phyloP scores from a whole-genome alignment of 2,113 vertebrate species.

The Pipra filicauda region DNA sequence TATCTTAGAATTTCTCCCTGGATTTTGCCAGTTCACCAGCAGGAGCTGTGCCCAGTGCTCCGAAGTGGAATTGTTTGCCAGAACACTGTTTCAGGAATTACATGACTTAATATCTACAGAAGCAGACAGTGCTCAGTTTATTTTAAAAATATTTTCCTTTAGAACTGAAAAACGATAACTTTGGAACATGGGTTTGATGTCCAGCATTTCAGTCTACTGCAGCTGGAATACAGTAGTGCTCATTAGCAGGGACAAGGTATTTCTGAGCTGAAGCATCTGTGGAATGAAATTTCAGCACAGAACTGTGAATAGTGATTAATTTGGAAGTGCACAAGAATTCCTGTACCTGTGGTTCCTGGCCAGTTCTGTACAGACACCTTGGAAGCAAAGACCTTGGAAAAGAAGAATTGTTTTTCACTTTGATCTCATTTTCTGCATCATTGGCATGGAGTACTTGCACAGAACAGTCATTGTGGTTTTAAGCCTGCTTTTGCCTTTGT shows the following conservation, averaged over 20 bases:
- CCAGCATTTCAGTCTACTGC: neutral
- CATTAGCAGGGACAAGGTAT: neutral
- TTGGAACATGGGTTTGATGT: neutral
- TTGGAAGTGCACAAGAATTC: neutral
- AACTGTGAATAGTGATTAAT: neutral
- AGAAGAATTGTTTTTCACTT: neutral
- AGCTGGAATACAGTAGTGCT: neutral
- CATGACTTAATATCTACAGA: neutral
- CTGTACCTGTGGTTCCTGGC: neutral
- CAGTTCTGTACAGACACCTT: neutral
- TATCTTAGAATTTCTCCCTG: neutral
- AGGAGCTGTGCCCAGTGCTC: neutral
- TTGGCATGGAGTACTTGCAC: neutral
- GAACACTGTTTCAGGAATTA: neutral
- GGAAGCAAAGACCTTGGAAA: neutral
- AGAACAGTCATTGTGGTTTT: slow-evolving; percentile 8
- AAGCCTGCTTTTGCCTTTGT: neutral
- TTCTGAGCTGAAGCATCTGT: neutral
- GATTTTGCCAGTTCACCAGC: neutral
- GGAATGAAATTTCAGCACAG: neutral
- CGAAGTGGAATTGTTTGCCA: neutral
- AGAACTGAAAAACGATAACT: neutral
- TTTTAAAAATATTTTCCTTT: neutral
- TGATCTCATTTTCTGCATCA: neutral
- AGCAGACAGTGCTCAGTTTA: neutral